phyloP scores from a whole-genome alignment of 1,140 invertebrate genomes.

The Leptopilina boulardi region DNA sequence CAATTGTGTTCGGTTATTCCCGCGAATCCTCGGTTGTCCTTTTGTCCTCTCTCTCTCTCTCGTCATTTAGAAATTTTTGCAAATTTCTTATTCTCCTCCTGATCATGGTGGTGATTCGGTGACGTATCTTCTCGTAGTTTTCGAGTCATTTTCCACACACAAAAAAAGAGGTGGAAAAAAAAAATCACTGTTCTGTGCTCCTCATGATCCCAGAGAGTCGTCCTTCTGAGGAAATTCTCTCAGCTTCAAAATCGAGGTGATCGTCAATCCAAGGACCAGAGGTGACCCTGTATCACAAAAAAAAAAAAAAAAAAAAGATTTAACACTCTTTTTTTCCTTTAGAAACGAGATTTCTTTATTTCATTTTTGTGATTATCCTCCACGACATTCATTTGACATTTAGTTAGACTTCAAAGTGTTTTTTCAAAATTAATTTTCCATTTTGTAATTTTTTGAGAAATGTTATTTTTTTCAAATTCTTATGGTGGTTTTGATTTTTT shows the following conservation, averaged over 20 bases:
- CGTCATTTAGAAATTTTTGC: too few species aligned
- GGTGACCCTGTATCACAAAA: not conserved
- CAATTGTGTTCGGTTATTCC: not conserved
- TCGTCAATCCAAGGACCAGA: not conserved
- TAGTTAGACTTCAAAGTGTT: too few species aligned
- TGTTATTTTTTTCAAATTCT: too few species aligned
- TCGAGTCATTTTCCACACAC: not conserved
- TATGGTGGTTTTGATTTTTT: not conserved
- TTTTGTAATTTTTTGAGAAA: too few species aligned
- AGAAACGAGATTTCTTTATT: too few species aligned
- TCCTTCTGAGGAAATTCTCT: not conserved
- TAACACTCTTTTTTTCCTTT: not conserved
- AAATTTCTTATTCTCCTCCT: too few species aligned
- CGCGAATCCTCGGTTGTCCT: constrained; percentile 19
- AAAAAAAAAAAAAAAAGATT: too few species aligned
- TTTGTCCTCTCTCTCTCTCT: not conserved
- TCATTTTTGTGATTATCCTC: too few species aligned
- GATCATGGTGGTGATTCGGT: constrained; percentile 15
- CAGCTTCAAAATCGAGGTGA: not conserved
- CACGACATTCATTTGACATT: too few species aligned
- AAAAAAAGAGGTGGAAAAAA: too few species aligned
- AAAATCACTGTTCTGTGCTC: not conserved
- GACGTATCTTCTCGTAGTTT: not conserved
- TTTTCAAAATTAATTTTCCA: too few species aligned
- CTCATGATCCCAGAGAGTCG: not conserved